phyloP scores from a whole-genome alignment of 53 echinoderm and acorn worm species.

The Holothuria leucospilota region DNA sequence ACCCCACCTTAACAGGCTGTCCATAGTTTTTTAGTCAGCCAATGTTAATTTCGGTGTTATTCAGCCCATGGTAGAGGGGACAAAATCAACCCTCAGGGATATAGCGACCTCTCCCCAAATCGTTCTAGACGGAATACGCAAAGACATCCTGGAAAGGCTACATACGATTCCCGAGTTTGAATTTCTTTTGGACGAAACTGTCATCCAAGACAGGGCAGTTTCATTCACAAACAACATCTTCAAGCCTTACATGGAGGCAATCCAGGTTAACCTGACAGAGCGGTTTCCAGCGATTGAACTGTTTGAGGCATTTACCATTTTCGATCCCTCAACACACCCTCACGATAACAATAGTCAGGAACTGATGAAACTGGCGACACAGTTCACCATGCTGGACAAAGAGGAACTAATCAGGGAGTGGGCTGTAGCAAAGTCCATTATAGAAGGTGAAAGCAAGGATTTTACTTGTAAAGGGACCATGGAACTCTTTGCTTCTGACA shows the following conservation, averaged over 20 bases:
- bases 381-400: not conserved
- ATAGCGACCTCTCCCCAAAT: not conserved
- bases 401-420: slow-evolving; percentile 3
- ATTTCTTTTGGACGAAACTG: not conserved
- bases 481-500: too few species aligned
- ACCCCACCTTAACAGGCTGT: slow-evolving; percentile 36
- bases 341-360: not conserved
- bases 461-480: not conserved
- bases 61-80: slow-evolving; percentile 18
- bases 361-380: not conserved
- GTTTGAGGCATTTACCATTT: slow-evolving; percentile 6
- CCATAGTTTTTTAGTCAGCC: slow-evolving; percentile 30
- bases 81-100: slow-evolving; percentile 14
- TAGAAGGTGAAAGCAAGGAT: not conserved
- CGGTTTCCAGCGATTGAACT: slow-evolving; percentile 20
- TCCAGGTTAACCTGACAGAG: not conserved
- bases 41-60: slow-evolving; percentile 19
- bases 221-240: not conserved
- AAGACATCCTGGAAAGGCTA: not conserved
- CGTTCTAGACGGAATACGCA: not conserved
- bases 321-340: not conserved
- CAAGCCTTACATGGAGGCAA: slow-evolving; percentile 25
- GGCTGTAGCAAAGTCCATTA: slow-evolving; percentile 3
- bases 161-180: slow-evolving; percentile 10
- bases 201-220: not conserved